Percentiles rank a stretch among this genome's conserved stretches.
Conservation (phyloP, 2,113 vertebrate genomes). For the Shinisaurus crocodilurus region DNA sequence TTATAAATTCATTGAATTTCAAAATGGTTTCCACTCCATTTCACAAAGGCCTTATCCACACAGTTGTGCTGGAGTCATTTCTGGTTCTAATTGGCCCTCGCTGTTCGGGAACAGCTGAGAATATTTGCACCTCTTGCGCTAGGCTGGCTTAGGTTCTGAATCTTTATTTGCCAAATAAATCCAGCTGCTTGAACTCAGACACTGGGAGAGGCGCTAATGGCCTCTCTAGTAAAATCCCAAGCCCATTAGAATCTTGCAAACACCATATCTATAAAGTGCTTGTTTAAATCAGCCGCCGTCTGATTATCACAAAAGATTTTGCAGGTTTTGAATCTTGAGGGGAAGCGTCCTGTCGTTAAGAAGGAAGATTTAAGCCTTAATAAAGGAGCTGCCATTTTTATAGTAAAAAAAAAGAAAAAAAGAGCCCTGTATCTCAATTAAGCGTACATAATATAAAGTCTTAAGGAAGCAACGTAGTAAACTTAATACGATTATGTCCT, state of each 20-base stretch:
- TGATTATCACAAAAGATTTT: constrained; percentile 72
- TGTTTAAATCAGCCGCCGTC: constrained; percentile 60
- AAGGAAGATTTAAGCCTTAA: constrained; percentile 84
- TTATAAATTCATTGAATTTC: constrained; percentile 18
- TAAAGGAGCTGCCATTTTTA: constrained; percentile 84
- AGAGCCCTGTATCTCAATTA: constrained; percentile 83
- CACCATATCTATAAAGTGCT: constrained; percentile 43
- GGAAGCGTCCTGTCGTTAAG: constrained; percentile 78
- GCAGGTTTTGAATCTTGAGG: constrained; percentile 72
- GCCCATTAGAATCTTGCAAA: constrained; percentile 54
- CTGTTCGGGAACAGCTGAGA: not conserved
- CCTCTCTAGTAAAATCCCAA: constrained; percentile 58
- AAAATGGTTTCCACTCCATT: constrained; percentile 33
- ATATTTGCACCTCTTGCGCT: constrained; percentile 45
- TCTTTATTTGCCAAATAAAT: constrained; percentile 70
- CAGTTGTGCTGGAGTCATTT: constrained; percentile 9
- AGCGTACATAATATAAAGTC: constrained; percentile 78
- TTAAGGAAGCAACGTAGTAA: constrained; percentile 82
- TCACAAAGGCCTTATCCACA: not conserved
- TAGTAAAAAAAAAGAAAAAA: constrained; percentile 78
- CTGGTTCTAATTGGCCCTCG: constrained; percentile 27
- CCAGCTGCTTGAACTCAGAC: constrained; percentile 54
- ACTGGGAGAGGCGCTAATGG: constrained; percentile 55
- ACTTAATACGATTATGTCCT: constrained; percentile 78
- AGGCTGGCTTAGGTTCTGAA: constrained; percentile 43